Percentiles rank a stretch among this genome's conserved stretches.
phyloP scores from a whole-genome alignment of 35 echinoderm and acorn worm species.

The Eucidaris tribuloides region DNA sequence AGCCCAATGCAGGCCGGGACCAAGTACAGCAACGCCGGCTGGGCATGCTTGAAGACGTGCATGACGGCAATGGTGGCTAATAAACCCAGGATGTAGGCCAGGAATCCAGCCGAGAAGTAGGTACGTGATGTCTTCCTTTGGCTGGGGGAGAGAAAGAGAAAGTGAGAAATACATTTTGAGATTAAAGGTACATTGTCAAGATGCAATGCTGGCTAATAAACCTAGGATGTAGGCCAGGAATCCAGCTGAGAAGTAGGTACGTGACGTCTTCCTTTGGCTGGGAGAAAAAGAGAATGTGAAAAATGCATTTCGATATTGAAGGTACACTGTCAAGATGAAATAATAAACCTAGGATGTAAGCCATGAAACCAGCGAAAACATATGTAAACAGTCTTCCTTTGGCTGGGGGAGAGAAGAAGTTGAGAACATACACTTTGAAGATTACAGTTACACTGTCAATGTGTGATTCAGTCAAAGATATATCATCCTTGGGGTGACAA shows the following conservation, averaged over 20 bases:
- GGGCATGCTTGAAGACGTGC: constrained; percentile 98
- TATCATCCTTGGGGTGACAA: too few relatives aligned
- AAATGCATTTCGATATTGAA: background rate
- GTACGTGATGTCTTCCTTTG: constrained; percentile 43
- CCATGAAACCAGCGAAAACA: constrained; percentile 73
- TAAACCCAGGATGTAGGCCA: constrained; percentile 81
- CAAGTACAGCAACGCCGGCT: constrained; percentile 90
- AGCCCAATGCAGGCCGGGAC: constrained; percentile 93
- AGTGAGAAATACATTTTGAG: background rate
- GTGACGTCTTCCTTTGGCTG: constrained; percentile 49
- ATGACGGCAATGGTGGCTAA: constrained; percentile 91
- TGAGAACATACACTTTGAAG: background rate
- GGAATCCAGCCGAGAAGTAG: constrained; percentile 81
- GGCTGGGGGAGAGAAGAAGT: constrained; percentile 18
- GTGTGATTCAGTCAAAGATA: too few relatives aligned
- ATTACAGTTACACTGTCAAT: too few relatives aligned
- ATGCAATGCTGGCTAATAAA: constrained; percentile 78
- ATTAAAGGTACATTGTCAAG: too few relatives aligned
- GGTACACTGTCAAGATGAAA: too few relatives aligned
- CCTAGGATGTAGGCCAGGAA: constrained; percentile 85
- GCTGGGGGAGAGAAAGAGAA: constrained; percentile 11
- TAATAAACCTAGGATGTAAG: constrained; percentile 86
- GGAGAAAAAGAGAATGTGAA: background rate
- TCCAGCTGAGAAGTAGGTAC: constrained; percentile 73
- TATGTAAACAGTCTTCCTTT: constrained; percentile 55